Evolutionary conservation across 2,888 invertebrate genomes (phyloP), one percentile per base, ranked within the genome.

Genomic region (Dryobota labecula): DNA sequence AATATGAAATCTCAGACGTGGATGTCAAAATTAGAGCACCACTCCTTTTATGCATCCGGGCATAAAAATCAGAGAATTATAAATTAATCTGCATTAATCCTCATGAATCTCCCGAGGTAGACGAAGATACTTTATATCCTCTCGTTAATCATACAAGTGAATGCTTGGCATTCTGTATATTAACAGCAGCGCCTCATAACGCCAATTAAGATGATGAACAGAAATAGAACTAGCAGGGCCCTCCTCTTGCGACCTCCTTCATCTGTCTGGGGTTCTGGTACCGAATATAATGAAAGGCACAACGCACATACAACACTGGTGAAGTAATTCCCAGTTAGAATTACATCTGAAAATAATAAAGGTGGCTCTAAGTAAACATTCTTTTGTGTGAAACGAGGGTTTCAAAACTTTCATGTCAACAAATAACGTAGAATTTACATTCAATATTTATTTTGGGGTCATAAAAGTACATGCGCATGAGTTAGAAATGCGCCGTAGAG

Each of bases 401-500:
- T 51, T 27, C 30, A 33, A 20, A 43, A 62, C 20, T 53, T 67
- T 9, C 49, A 43, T 69, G n/a, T 41, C 49, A 56, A 60, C 30
- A 65, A 78, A 51, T 24, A 49, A 45, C 18, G 20, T 63, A 66
- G 47, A 65, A 47, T 69, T 47, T 61, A 62, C 47, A 51, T 49
- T 51, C 18, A 58, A 57, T 80, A 70, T 80, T 65, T 80, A 56
- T 76, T 64, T 76, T 49, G 41, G 33, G 56, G 43, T n/a, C 60
- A 73, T 57, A 64, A n/a, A n/a, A 70, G 63, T 68, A 70, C n/a
- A 66, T 78, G 88, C 80, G 82, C 84, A 84, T 81, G 85, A 84
- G 84, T 85, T 80, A 73, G 84, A 80, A 82, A 86, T 86, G 87
- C 85, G 84, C 86, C 81, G 86, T 83, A 76, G 80, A 88, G 89